A percentile compares a stretch with the other conserved stretches of the same genome.
These are phyloP conservation scores for Drosophila lowei DNA, from an alignment of 1,140 invertebrate genomes.

Conservation along the genomic window DNA sequence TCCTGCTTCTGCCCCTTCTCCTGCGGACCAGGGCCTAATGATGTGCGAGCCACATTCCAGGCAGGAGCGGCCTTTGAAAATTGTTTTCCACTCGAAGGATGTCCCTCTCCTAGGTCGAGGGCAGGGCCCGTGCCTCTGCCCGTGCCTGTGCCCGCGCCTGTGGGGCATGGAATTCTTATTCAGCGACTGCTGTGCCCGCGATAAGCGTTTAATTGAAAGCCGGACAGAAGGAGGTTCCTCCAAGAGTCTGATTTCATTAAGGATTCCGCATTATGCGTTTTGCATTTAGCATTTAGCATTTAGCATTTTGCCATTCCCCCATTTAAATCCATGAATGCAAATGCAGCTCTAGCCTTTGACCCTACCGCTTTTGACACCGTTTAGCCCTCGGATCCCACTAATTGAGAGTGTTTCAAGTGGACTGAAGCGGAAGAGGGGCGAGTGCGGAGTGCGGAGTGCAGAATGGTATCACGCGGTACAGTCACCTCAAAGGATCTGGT, in stretches of 20 bases:
- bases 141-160: too few species aligned
- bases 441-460: not conserved
- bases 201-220: constrained; percentile 78
- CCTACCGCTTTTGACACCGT: constrained; percentile 7
- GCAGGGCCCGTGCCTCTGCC: not conserved
- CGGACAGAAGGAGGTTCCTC: not conserved
- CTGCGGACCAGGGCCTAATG: constrained; percentile 37
- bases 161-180: constrained; percentile 22
- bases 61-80: constrained; percentile 42
- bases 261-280: constrained; percentile 33
- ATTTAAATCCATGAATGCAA: constrained; percentile 27
- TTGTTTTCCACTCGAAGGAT: constrained; percentile 32
- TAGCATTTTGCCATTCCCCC: not conserved
- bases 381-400: constrained; percentile 15
- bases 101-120: not conserved
- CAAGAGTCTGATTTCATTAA: constrained; percentile 1
- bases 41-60: constrained; percentile 32
- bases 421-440: constrained; percentile 15
- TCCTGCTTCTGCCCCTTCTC: not conserved
- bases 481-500: constrained; percentile 22
- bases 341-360: constrained; percentile 9
- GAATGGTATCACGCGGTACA: not conserved
- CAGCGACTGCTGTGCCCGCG: constrained; percentile 55
- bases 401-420: constrained; percentile 34
- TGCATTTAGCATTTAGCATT: constrained; percentile 18